Evolutionary conservation across 2,888 invertebrate genomes (phyloP).

Genomic region (Aspidiotus destructor): DNA sequence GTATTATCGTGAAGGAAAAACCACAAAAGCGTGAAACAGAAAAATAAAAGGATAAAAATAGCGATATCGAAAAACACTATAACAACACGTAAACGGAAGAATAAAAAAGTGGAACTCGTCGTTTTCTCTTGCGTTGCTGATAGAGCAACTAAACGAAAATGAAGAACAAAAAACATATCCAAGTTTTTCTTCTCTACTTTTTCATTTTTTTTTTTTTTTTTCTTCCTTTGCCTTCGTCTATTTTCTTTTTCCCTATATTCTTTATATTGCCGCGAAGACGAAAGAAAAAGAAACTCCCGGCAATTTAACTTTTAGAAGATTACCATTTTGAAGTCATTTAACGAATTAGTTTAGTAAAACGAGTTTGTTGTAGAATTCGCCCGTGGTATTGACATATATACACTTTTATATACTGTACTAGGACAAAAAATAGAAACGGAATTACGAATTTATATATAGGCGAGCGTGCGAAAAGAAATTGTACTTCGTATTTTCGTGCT

Average conservation of each 20-base stretch:
- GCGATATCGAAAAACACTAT: background rate
- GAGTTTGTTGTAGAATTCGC: constrained; percentile 11
- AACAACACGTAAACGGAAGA: background rate
- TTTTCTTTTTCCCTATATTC: background rate
- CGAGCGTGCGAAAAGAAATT: background rate
- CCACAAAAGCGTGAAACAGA: background rate
- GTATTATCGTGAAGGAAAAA: too few species aligned
- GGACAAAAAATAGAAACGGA: too few species aligned
- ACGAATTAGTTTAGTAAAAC: constrained; percentile 12
- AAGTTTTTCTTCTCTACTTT: background rate
- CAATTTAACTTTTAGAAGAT: constrained; percentile 16
- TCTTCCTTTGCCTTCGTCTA: background rate
- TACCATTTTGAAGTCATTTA: constrained; percentile 19
- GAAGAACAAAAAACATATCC: background rate
- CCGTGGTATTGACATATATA: constrained; percentile 4
- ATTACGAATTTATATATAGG: background rate
- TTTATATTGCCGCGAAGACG: background rate
- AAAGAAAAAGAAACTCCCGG: constrained; percentile 5
- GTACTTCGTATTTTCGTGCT: too few species aligned
- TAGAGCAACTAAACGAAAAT: too few species aligned
- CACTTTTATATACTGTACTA: too few species aligned
- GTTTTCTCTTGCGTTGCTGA: too few species aligned
- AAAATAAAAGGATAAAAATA: background rate
- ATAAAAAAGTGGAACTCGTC: background rate
- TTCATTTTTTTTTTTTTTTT: constrained; percentile 4